A percentile compares a stretch with the other conserved stretches of the same genome.
Evolutionary conservation across 92 coral and sea anemone genomes (phyloP).

Genomic region (Montipora capitata): DNA sequence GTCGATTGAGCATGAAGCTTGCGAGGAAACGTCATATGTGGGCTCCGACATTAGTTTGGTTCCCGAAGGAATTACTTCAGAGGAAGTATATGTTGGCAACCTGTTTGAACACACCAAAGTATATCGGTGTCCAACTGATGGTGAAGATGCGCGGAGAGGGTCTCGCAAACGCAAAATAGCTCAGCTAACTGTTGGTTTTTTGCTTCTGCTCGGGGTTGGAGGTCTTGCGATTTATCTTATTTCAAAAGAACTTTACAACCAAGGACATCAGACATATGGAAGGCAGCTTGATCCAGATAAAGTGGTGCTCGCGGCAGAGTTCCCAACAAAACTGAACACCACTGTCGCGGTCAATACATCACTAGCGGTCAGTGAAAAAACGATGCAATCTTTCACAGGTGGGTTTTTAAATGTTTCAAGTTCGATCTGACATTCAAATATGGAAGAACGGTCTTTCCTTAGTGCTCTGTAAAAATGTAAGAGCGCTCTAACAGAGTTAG

Average conservation of each 20-base stretch:
- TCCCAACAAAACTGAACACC: not conserved
- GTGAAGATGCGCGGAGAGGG: not conserved
- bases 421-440: no score
- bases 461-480: no score
- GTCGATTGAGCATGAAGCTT: slow-evolving; percentile 3
- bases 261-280: not conserved
- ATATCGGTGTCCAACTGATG: slow-evolving; percentile 14
- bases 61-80: not conserved
- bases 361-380: not conserved
- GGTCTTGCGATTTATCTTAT: slow-evolving; percentile 26
- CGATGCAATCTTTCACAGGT: slow-evolving; percentile 7
- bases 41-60: slow-evolving; percentile 1
- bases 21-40: slow-evolving; percentile 1
- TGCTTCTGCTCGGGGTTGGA: slow-evolving; percentile 28
- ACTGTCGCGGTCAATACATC: not conserved
- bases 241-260: slow-evolving; percentile 11
- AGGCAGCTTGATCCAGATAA: not conserved
- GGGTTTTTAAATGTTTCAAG: not conserved
- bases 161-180: not conserved
- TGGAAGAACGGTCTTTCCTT: no score
- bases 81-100: slow-evolving; percentile 20
- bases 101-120: slow-evolving; percentile 9
- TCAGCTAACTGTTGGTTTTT: not conserved
- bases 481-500: no score
- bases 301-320: not conserved